Evolutionary conservation across 2,797 vertebrate genomes (phyloP), one percentile per base, ranked within the genome.

Genomic region (Mormyrus proboscirostris): DNA sequence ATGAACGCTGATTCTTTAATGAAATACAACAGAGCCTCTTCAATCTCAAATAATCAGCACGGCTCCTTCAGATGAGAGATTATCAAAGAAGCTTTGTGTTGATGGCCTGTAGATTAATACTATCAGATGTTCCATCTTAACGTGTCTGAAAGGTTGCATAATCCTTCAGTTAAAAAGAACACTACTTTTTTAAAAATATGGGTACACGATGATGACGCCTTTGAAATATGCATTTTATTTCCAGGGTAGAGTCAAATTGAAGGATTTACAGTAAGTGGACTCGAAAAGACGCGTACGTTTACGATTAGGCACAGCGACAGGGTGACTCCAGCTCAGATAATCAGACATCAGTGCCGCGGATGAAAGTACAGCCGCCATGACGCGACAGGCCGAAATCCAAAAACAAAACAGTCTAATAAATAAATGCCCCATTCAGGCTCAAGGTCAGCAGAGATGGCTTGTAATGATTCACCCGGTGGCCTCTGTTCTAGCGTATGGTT

Each of bases 1-100:
- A 94, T 93, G 92, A 94, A 92, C 92, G 93, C 93, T 92, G 94
- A 93, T 93, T 93, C 94, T 93, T 94, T 96, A 94, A 95, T 94
- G 93, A 94, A 69, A 92, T 88, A 91, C 90, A 91, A 94, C 90
- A 92, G 59, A 92, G 91, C 92, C 95, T 95, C 95, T 94, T 95
- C 94, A 95, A 93, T 95, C 95, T 94, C 87, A 90, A 91, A 91
- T 93, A 95, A 95, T 95, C 94, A 95, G 93, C 93, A 88, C 91
- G 91, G 92, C 57, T 93, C 93, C 93, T 93, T 79, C 65, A 95
- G 94, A 95, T 95, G 92, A 94, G 94, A 94, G 94, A 95, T 95
- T 93, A 94, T 94, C 93, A 95, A 93, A 91, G 94, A 92, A 90
- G 92, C 92, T 89, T 87, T 85, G 91, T 91, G 92, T 89, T 69